Base-by-base conservation (phyloP, 2,113 vertebrate species). In the Notothenia coriiceps region DNA sequence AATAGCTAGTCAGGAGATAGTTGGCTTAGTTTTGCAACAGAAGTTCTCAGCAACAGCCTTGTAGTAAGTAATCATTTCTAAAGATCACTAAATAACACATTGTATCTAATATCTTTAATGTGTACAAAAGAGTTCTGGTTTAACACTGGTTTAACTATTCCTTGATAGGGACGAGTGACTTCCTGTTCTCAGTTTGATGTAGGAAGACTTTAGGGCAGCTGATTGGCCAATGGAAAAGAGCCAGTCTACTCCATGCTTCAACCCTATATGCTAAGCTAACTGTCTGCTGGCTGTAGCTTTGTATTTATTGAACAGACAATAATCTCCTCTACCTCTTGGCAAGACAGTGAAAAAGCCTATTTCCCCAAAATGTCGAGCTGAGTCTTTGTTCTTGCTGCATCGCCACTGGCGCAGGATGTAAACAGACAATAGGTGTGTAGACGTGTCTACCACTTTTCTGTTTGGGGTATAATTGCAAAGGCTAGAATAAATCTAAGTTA, bases 391-490 rank as follows among this genome's bases (percentile, higher is more conserved):
- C 13, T 63, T 10, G 18, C 7, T 49, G 13, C 35, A 8, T 35
- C 17, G 5, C 67, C 40, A 2, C 67, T 6, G 67, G 18, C 59
- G 56, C 50, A 63, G 59, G 57, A 78, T 46, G 66, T 29, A 40
- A 63, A 70, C 1, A 22, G 57, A 70, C 20, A 5, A 7, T 0
- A 35, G 4, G 57, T 25, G 25, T 40, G 60, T 15, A 10, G 43
- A 47, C n/a, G 20, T 13, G 40, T 49, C 50, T 9, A 10, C 50
- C 5, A 7, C 2, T 56, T 6, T 61, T 69, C 57, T 29, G 35
- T 33, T 75, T 51, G 40, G 40, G 47, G 56, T 77, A 5, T 79
- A 70, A 83, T 63, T 51, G 57, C 7, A 43, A 22, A 29, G 43
- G 65, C 51, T 44, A 17, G 8, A 5, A 3, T 5, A 62, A 40